Base-by-base conservation (phyloP, 2,888 invertebrate genomes). In the Blomia tropicalis region DNA sequence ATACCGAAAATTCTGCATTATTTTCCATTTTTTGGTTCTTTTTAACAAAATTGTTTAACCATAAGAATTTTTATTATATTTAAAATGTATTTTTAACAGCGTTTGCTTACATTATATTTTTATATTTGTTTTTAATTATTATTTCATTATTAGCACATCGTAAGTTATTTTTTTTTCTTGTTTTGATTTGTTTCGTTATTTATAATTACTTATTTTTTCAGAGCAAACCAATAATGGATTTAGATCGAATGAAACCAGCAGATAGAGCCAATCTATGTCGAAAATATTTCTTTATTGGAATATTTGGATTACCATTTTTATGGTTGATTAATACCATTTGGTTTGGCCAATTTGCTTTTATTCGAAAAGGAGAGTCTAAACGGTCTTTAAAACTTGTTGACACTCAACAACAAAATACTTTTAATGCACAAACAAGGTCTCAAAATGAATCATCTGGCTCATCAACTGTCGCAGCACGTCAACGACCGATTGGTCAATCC, bases 281-380 rank as follows among this genome's bases (percentile, higher is more conserved):
- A 4, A 64, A 43, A 27, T 64, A 64, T 47, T 64, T 64, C 27
- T 44, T 43, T 27, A 41, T 58, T 29, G 65, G 65, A 25, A 44
- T 65, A 23, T 3, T 43, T 5, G 51, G 32, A 30, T 44, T 65
- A 41, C 65, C 65, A 14, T 56, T 65, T n/a, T 36, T 65, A 7
- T 65, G 65, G 65, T 4, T 64, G 7, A 43, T 65, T 2, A 65
- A 65, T 51, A 47, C 58, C 2, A n/a, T 60, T 36, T 65, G 65
- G 65, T 65, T 65, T 30, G 66, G 63, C 31, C 23, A 30, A 5
- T 17, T 11, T 31, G 64, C 60, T 3, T 64, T 59, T 53, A 27
- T 47, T 22, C 22, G n/a, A 27, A 47, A 47, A n/a, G 51, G 51
- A 7, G 51, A 36, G 36, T 17, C 36, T 17, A 36, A 36, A 17